These are phyloP conservation scores for Chrysolina haemoptera DNA, from an alignment of 2,888 invertebrate species.

Conservation along the genomic window DNA sequence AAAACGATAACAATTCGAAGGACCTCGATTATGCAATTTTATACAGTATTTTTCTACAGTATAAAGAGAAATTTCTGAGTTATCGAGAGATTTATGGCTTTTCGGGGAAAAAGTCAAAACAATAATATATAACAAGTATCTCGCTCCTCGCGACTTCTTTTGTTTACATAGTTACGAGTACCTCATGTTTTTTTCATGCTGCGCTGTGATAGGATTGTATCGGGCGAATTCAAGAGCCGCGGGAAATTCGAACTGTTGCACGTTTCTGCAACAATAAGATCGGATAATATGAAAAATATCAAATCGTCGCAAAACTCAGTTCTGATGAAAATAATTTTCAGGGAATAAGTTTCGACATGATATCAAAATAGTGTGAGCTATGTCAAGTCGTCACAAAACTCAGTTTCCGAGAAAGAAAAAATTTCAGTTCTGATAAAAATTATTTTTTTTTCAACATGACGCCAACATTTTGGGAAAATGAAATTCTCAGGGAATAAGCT, in stretches of 20 bases:
- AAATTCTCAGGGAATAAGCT: no score
- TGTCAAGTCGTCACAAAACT: no score
- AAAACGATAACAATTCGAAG: background rate
- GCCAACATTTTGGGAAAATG: no score
- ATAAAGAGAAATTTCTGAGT: background rate
- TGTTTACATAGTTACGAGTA: background rate
- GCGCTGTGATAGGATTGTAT: background rate
- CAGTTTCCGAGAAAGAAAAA: no score
- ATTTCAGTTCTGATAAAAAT: no score
- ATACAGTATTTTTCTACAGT: background rate
- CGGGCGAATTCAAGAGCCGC: background rate
- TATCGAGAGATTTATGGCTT: background rate
- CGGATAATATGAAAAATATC: no score
- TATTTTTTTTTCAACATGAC: no score
- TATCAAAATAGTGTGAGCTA: no score
- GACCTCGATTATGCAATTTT: background rate
- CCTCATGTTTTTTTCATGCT: background rate
- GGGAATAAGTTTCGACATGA: no score
- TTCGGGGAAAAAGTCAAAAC: background rate
- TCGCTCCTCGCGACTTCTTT: background rate
- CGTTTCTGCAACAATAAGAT: background rate
- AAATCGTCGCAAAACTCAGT: no score
- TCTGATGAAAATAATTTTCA: no score
- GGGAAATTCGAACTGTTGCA: background rate
- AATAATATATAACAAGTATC: background rate